Evolutionary conservation across 2,888 invertebrate species (phyloP).

Genomic region (Caenorhabditis parvicauda): DNA sequence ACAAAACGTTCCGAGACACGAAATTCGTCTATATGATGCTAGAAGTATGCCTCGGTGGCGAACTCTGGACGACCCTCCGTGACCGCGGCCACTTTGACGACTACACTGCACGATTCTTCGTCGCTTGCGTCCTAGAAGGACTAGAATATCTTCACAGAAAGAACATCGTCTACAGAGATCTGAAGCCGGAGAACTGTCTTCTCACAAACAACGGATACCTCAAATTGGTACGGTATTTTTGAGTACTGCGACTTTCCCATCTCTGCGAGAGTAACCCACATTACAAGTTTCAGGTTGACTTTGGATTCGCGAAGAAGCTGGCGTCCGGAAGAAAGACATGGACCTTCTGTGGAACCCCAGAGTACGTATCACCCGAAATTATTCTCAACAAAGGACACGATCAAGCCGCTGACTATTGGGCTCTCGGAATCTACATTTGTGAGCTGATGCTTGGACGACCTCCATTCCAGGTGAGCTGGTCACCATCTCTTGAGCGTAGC

Average conservation of each 20-base stretch:
- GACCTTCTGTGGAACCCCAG: slow-evolving; percentile 90
- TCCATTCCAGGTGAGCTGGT: too few species aligned
- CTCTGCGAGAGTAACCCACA: slow-evolving; percentile 38
- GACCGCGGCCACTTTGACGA: slow-evolving; percentile 69
- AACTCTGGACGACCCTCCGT: slow-evolving; percentile 89
- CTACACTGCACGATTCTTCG: slow-evolving; percentile 73
- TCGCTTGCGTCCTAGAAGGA: slow-evolving; percentile 92
- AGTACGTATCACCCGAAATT: slow-evolving; percentile 74
- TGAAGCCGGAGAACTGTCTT: slow-evolving; percentile 83
- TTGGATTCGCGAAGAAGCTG: slow-evolving; percentile 87
- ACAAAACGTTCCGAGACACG: slow-evolving; percentile 85
- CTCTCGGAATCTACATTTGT: slow-evolving; percentile 68
- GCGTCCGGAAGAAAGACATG: slow-evolving; percentile 80
- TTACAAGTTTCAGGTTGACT: slow-evolving; percentile 70
- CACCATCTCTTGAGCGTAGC: slow-evolving; percentile 49
- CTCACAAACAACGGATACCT: slow-evolving; percentile 90
- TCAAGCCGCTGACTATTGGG: slow-evolving; percentile 90
- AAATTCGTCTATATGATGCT: slow-evolving; percentile 91
- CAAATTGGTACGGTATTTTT: slow-evolving; percentile 79
- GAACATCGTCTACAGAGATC: slow-evolving; percentile 84
- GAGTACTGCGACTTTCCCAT: background rate
- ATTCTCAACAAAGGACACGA: slow-evolving; percentile 81
- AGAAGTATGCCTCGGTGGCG: slow-evolving; percentile 91
- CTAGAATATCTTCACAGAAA: slow-evolving; percentile 94
- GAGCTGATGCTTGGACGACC: slow-evolving; percentile 61